These are phyloP conservation scores for Diacarnus erythraeanus DNA, from an alignment of 37 sponge, comb jelly and placozoan species.

Conservation along the genomic window DNA sequence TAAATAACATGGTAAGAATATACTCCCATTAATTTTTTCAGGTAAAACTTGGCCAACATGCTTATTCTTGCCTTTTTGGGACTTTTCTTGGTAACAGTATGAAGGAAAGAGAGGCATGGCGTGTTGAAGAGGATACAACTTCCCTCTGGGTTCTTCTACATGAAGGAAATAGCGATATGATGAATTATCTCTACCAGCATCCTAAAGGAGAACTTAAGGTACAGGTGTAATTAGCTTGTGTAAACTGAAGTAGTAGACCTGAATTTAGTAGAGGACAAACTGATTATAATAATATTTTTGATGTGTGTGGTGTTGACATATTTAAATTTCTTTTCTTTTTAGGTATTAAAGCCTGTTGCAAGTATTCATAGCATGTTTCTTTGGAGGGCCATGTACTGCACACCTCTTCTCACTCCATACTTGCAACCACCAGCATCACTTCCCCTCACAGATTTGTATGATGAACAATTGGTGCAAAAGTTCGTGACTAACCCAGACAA, in stretches of 20 bases:
- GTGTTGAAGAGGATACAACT: constrained; percentile 53
- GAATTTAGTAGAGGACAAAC: background rate
- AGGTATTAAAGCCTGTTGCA: constrained; percentile 40
- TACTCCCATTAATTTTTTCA: background rate
- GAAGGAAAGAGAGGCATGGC: constrained; percentile 60
- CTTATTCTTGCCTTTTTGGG: constrained; percentile 80
- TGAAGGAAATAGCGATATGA: constrained; percentile 32
- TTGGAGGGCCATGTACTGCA: constrained; percentile 46
- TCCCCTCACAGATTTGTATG: no score
- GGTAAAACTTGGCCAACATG: constrained; percentile 66
- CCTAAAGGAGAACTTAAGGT: constrained; percentile 4
- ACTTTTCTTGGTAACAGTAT: constrained; percentile 80
- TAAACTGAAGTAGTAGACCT: background rate
- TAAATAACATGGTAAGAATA: no score
- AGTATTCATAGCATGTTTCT: constrained; percentile 41
- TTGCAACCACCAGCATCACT: background rate
- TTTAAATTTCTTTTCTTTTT: background rate
- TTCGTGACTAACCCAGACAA: no score
- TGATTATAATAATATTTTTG: no score
- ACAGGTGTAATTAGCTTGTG: background rate
- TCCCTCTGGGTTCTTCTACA: constrained; percentile 78
- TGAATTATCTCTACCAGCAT: constrained; percentile 73
- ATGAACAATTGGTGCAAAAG: no score
- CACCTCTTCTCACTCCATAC: constrained; percentile 9
- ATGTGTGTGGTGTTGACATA: no score